Conservation (phyloP, 2,888 invertebrate genomes). For the Priocnemis perturbator region DNA sequence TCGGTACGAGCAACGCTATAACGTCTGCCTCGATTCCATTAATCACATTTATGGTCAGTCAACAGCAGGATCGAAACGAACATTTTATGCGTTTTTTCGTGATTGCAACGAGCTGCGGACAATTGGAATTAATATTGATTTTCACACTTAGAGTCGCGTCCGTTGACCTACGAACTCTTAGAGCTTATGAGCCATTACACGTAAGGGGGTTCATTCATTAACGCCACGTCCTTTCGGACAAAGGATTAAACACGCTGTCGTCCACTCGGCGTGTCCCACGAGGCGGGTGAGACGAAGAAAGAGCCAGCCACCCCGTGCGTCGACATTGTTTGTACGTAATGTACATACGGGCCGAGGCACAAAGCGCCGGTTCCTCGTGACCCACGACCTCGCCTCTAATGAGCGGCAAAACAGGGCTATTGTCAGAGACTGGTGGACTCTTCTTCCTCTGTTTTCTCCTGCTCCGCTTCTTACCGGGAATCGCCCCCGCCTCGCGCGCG, state of each 20-base stretch:
- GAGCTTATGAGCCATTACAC: too few relatives aligned
- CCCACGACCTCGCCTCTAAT: constrained; percentile 68
- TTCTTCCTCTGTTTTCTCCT: constrained; percentile 24
- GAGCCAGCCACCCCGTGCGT: constrained; percentile 50
- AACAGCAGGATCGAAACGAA: too few relatives aligned
- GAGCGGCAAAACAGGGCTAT: constrained; percentile 69
- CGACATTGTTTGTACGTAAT: constrained; percentile 59
- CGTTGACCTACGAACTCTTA: not conserved
- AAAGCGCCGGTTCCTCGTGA: constrained; percentile 62
- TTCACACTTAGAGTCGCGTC: not conserved
- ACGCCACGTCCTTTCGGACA: constrained; percentile 44
- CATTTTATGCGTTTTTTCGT: too few relatives aligned
- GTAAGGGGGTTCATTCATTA: constrained; percentile 36
- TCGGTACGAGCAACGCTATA: too few relatives aligned
- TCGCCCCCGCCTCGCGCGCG: constrained; percentile 15
- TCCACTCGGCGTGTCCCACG: not conserved
- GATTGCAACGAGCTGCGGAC: too few relatives aligned
- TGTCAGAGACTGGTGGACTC: constrained; percentile 46
- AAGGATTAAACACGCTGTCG: constrained; percentile 33
- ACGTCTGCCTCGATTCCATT: too few relatives aligned
- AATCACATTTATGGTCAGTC: too few relatives aligned
- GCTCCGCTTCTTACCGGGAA: constrained; percentile 13
- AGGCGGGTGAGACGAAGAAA: constrained; percentile 22
- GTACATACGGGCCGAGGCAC: constrained; percentile 54
- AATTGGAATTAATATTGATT: too few relatives aligned